Conservation (phyloP, 2,888 invertebrate species). For the Sarcophaga subvicina region DNA sequence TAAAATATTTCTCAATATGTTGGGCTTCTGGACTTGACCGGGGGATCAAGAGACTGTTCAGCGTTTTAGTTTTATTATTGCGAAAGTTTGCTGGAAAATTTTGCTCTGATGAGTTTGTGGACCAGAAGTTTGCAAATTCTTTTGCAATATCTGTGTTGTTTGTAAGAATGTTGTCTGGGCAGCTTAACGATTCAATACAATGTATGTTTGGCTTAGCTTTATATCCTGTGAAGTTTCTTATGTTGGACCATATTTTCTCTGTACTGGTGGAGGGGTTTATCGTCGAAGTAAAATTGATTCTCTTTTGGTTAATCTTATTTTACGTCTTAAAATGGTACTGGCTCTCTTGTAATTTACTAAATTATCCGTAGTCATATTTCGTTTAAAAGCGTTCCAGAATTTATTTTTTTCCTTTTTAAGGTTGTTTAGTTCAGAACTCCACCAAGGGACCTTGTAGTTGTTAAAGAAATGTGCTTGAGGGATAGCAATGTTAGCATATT, state of each 20-base stretch:
- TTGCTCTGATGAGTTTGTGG: neutral
- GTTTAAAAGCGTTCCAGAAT: no score
- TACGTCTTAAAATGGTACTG: slow-evolving; percentile 27
- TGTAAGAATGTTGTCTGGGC: neutral
- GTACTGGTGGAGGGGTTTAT: slow-evolving; percentile 43
- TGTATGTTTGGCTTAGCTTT: neutral
- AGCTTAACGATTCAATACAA: neutral
- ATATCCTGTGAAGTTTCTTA: neutral
- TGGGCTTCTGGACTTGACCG: neutral
- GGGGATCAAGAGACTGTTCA: neutral
- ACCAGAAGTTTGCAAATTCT: neutral
- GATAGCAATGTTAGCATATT: slow-evolving; percentile 40
- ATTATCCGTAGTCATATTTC: neutral
- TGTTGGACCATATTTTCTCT: slow-evolving; percentile 45
- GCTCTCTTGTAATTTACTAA: slow-evolving; percentile 45
- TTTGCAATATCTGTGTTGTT: neutral
- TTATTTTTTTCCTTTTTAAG: slow-evolving; percentile 26
- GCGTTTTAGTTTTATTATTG: neutral
- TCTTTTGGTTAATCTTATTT: slow-evolving; percentile 41
- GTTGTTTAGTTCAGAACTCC: slow-evolving; percentile 20
- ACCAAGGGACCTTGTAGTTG: slow-evolving; percentile 21
- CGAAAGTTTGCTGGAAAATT: neutral
- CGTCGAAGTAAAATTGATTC: slow-evolving; percentile 34
- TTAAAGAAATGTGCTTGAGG: slow-evolving; percentile 17
- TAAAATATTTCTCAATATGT: neutral